These are phyloP conservation scores for Zapornia atra DNA, from an alignment of 2,113 vertebrate genomes.

Conservation along the genomic window DNA sequence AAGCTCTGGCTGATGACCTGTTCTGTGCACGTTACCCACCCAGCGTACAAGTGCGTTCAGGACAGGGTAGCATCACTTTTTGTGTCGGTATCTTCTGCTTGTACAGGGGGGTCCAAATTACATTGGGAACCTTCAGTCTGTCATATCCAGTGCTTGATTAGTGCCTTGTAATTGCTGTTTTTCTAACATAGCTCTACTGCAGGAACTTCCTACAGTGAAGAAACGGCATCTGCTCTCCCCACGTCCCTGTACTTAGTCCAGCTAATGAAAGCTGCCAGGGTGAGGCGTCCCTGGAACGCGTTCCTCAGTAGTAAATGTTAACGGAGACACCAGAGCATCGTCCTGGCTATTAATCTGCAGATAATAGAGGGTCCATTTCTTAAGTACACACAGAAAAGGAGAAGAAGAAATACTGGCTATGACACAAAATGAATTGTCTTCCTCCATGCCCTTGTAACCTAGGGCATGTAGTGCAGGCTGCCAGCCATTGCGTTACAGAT, in stretches of 20 bases:
- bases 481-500: constrained; percentile 91
- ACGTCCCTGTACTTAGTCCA: constrained; percentile 12
- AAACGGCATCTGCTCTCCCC: background rate
- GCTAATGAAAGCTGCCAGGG: constrained; percentile 48
- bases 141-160: background rate
- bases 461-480: constrained; percentile 90
- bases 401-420: constrained; percentile 78
- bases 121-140: background rate
- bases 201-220: constrained; percentile 1
- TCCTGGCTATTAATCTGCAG: constrained; percentile 75
- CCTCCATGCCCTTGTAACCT: constrained; percentile 88
- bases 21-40: background rate
- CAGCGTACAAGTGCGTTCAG: background rate
- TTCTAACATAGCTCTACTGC: background rate
- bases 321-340: constrained; percentile 70
- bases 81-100: background rate
- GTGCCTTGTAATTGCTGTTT: background rate
- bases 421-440: constrained; percentile 81
- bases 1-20: background rate
- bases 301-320: constrained; percentile 65
- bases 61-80: background rate
- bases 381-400: constrained; percentile 78
- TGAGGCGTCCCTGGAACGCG: constrained; percentile 24
- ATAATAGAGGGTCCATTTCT: constrained; percentile 77
- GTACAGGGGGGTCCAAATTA: background rate